These are phyloP conservation scores for Ceyx margarethae DNA, from an alignment of 2,113 vertebrate species.

Conservation along the genomic window DNA sequence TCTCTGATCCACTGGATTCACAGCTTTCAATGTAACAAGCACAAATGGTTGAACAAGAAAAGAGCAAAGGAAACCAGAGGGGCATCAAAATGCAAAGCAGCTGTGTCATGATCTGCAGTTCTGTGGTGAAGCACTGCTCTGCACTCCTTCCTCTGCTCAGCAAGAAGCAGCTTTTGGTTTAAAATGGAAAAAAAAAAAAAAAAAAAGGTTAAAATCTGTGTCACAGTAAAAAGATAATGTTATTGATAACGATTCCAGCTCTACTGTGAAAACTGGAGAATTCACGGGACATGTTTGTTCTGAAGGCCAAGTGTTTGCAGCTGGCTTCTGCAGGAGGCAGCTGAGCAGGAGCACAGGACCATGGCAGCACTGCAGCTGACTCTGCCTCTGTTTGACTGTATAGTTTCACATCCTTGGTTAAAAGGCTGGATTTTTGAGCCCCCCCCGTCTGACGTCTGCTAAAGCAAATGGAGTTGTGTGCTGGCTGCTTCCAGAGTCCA, in stretches of 20 bases:
- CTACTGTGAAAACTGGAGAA: background rate
- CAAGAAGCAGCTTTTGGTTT: background rate
- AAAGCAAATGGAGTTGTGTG: accelerated
- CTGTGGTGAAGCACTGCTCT: accelerated
- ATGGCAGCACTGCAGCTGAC: background rate
- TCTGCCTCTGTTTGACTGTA: accelerated
- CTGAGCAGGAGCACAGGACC: background rate
- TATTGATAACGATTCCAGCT: background rate
- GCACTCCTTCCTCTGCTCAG: background rate
- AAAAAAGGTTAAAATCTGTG: background rate
- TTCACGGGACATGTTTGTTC: background rate
- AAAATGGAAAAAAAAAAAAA: background rate
- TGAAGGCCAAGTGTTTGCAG: background rate
- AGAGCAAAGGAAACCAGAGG: background rate
- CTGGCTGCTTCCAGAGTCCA: background rate
- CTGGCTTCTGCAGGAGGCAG: background rate
- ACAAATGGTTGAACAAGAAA: background rate
- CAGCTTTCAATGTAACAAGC: background rate
- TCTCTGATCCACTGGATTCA: background rate
- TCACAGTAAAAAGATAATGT: background rate
- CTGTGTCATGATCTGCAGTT: background rate
- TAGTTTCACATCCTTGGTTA: background rate
- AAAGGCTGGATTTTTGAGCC: background rate
- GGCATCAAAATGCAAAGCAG: background rate
- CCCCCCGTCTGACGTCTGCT: background rate